Conservation (phyloP, 2,797 vertebrate species). For the Picus viridis region DNA sequence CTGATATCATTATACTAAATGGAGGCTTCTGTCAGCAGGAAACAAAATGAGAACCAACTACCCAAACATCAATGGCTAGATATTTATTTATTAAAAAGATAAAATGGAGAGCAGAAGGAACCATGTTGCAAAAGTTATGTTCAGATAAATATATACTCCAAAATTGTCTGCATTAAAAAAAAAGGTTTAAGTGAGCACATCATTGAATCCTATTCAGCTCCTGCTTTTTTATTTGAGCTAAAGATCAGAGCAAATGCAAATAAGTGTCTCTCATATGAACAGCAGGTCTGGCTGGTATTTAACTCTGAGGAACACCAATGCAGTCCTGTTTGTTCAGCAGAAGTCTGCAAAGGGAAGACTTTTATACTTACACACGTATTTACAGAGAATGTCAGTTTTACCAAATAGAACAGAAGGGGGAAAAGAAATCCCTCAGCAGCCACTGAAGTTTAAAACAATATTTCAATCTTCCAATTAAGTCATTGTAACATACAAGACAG, state of each 20-base stretch:
- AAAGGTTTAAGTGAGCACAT: neutral
- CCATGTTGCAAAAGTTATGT: neutral
- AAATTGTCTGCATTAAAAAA: neutral
- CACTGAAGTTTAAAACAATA: neutral
- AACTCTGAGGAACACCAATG: slow-evolving; percentile 15
- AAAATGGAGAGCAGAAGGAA: neutral
- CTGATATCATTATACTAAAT: neutral
- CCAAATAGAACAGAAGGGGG: neutral
- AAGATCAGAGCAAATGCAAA: slow-evolving; percentile 67
- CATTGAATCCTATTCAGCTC: slow-evolving; percentile 50
- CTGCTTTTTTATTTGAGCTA: slow-evolving; percentile 52
- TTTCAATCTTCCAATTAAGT: neutral
- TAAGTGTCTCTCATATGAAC: slow-evolving; percentile 56
- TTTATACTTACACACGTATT: neutral
- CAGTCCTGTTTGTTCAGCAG: slow-evolving; percentile 26
- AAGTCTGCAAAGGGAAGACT: neutral
- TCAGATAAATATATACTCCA: neutral
- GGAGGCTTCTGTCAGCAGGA: neutral
- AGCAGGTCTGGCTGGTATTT: slow-evolving; percentile 49
- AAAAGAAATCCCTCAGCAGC: slow-evolving; percentile 23
- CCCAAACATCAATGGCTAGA: neutral
- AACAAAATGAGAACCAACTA: neutral
- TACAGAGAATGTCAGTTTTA: neutral
- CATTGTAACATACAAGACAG: neutral
- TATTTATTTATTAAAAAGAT: neutral